phyloP scores from a whole-genome alignment of 2,797 vertebrate species.

The Lithobates pipiens region DNA sequence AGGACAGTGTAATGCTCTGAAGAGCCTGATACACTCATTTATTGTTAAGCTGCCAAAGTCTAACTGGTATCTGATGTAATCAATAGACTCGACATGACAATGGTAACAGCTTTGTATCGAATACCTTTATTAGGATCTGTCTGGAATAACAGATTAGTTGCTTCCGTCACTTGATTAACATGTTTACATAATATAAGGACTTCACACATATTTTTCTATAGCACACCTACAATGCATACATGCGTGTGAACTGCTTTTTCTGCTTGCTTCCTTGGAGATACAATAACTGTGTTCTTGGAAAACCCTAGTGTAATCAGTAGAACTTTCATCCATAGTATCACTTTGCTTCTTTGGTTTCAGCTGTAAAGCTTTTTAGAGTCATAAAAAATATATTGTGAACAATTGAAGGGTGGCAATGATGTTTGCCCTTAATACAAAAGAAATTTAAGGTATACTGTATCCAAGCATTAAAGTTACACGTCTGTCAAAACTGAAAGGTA shows the following conservation, averaged over 20 bases:
- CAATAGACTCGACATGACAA: constrained; percentile 59
- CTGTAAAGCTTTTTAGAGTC: not conserved
- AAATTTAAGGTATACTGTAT: not conserved
- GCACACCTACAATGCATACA: not conserved
- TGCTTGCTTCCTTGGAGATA: not conserved
- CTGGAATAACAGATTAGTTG: constrained; percentile 60
- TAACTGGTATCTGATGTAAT: constrained; percentile 61
- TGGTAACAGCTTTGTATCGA: constrained; percentile 46
- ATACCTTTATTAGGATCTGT: constrained; percentile 47
- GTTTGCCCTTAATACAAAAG: not conserved
- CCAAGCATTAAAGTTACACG: too few relatives aligned
- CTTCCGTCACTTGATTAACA: constrained; percentile 60
- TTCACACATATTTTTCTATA: not conserved
- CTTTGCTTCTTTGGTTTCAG: not conserved
- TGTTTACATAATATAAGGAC: constrained; percentile 66
- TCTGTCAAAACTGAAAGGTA: too few relatives aligned
- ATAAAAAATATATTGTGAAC: not conserved
- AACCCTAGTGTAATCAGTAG: not conserved
- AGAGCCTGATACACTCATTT: constrained; percentile 55
- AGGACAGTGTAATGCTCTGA: constrained; percentile 46
- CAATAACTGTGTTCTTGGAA: not conserved
- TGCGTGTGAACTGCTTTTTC: not conserved
- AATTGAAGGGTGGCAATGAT: not conserved
- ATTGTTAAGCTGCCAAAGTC: constrained; percentile 60
- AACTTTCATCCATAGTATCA: not conserved